These are phyloP conservation scores for Tarsius wallacei DNA, from an alignment of 2,797 vertebrate species.

Conservation along the genomic window DNA sequence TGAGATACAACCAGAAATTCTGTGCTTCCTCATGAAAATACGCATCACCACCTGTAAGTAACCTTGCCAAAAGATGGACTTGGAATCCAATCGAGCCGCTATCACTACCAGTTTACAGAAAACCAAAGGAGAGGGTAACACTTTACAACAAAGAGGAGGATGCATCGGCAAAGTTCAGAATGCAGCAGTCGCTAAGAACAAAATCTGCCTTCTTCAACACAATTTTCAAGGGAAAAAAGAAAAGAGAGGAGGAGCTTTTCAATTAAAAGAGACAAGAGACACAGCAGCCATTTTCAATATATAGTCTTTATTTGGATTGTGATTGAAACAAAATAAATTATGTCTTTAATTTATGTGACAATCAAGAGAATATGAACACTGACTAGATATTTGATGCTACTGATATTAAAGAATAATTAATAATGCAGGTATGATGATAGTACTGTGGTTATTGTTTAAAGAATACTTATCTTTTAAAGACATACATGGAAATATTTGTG, in stretches of 20 bases:
- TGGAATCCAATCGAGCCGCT: neutral
- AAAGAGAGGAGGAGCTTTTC: neutral
- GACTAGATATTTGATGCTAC: neutral
- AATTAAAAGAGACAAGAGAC: neutral
- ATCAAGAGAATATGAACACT: neutral
- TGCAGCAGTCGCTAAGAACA: neutral
- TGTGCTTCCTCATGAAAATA: neutral
- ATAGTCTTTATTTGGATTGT: neutral
- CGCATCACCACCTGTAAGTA: neutral
- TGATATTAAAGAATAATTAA: neutral
- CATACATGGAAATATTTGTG: conserved; percentile 20
- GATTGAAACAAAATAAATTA: conserved; percentile 28
- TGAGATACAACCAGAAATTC: neutral
- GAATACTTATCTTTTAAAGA: conserved; percentile 56
- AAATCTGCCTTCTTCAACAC: conserved; percentile 32
- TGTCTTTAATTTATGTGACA: conserved; percentile 36
- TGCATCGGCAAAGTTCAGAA: neutral
- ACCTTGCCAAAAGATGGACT: neutral
- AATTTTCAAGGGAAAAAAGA: neutral
- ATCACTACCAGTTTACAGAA: neutral
- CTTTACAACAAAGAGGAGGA: neutral
- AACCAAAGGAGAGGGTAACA: neutral
- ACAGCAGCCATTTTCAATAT: neutral
- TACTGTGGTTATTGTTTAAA: neutral
- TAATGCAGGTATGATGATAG: neutral